Evolutionary conservation across 1,140 invertebrate genomes (phyloP), one percentile per base, ranked within the genome.

Genomic region (Cyclargus thomasi): DNA sequence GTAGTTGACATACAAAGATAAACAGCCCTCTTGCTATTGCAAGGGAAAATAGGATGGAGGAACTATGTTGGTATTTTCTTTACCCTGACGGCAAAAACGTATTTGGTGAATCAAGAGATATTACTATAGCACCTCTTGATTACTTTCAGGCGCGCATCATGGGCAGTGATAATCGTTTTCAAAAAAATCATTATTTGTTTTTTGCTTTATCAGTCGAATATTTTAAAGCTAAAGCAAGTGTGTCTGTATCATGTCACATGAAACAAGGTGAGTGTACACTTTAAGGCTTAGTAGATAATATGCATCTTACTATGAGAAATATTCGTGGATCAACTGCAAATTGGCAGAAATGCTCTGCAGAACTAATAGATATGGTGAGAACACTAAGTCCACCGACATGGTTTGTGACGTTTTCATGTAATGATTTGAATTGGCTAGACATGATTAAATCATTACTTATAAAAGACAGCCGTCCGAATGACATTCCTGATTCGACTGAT

Each of bases 141-240:
- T 80, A 80, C 20, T 76, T 70, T 62, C 78, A 77, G 63, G 59
- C 29, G 1, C 47, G 76, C 55, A 20, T 77, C 20, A 77, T 75
- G 74, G 39, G 65, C 18, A 17, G n/a, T n/a, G n/a, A n/a, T n/a
- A n/a, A 10, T 53, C 17, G 68, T 10, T 79, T 79, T n/a, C 21
- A 75, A 14, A 62, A 53, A 67, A 72, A 71, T 53, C 68, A 75
- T 17, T 78, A 75, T 64, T 65, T 78, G 62, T 75, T 75, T 72
- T 53, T n/a, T n/a, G n/a, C n/a, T n/a, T n/a, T 75, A 6, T 75
- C 70, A 10, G 55, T 74, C 8, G 70, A 76, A 62, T 71, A 71
- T 67, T 77, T 20, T 16, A 53, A 65, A 68, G 23, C 71, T 20
- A 70, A 78, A 39, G 18, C 69, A 5, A 74, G 67, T 55, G 64